These are phyloP conservation scores for Trididemnum clinides DNA, from an alignment of 23 tunicate species.

Conservation along the genomic window DNA sequence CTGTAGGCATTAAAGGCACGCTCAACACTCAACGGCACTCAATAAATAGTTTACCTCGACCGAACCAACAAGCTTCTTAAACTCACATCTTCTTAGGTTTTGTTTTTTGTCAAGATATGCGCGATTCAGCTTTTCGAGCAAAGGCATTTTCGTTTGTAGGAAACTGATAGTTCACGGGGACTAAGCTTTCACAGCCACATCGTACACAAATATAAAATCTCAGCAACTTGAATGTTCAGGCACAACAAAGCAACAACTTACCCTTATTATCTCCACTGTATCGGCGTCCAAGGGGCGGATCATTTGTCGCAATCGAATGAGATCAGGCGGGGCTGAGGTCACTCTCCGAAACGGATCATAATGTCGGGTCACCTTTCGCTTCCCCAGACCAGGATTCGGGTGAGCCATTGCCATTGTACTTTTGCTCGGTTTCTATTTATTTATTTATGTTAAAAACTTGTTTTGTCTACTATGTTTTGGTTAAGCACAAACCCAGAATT, in stretches of 20 bases:
- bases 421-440: background rate
- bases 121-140: background rate
- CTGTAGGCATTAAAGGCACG: too few species aligned
- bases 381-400: conserved; percentile 68
- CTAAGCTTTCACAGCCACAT: too few species aligned
- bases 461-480: background rate
- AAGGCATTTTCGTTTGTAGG: background rate
- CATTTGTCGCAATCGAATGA: conserved; percentile 60
- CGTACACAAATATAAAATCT: too few species aligned
- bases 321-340: conserved; percentile 83
- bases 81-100: background rate
- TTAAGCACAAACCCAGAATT: background rate
- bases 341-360: conserved; percentile 33
- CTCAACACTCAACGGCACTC: background rate
- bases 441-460: background rate
- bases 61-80: background rate
- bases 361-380: conserved; percentile 8
- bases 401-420: conserved; percentile 75
- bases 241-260: background rate
- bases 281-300: conserved; percentile 46
- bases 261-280: background rate
- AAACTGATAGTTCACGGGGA: background rate
- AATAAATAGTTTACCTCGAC: background rate
- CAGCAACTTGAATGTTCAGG: too few species aligned
- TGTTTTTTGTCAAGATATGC: background rate